Evolutionary conservation across 2,888 invertebrate genomes (phyloP).

Genomic region (Drosophila cognata): DNA sequence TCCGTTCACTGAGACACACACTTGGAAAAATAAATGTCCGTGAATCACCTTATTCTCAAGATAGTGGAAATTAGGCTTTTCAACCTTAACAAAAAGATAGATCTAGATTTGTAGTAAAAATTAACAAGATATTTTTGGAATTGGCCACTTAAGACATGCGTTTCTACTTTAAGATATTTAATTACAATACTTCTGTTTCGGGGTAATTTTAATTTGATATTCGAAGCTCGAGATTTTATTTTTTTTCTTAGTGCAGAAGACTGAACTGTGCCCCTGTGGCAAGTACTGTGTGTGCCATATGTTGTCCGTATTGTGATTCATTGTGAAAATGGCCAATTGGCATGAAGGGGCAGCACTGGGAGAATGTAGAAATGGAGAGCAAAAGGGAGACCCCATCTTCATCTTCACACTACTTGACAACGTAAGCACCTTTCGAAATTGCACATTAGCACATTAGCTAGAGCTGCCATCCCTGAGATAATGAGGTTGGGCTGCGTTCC

Average conservation of each 20-base stretch:
- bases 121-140: not conserved
- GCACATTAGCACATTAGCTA: slow-evolving; percentile 80
- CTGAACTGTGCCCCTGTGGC: slow-evolving; percentile 12
- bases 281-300: slow-evolving; percentile 63
- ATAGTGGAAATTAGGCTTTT: not conserved
- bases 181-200: not conserved
- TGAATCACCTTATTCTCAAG: not conserved
- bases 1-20: not conserved
- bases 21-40: not conserved
- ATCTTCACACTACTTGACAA: slow-evolving; percentile 84
- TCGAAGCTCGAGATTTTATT: not conserved
- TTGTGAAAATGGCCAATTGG: slow-evolving; percentile 74
- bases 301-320: slow-evolving; percentile 73
- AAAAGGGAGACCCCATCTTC: slow-evolving; percentile 27
- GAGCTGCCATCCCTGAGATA: slow-evolving; percentile 46
- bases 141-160: not conserved
- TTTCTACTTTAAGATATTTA: not conserved
- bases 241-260: slow-evolving; percentile 4
- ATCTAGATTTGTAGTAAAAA: not conserved
- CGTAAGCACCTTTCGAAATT: slow-evolving; percentile 84
- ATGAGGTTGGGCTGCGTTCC: slow-evolving; percentile 41
- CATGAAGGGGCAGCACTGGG: slow-evolving; percentile 46
- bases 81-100: not conserved
- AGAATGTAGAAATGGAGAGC: not conserved
- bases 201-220: not conserved